Evolutionary conservation across 2,113 vertebrate species (phyloP).

Genomic region (Cavia porcellus): DNA sequence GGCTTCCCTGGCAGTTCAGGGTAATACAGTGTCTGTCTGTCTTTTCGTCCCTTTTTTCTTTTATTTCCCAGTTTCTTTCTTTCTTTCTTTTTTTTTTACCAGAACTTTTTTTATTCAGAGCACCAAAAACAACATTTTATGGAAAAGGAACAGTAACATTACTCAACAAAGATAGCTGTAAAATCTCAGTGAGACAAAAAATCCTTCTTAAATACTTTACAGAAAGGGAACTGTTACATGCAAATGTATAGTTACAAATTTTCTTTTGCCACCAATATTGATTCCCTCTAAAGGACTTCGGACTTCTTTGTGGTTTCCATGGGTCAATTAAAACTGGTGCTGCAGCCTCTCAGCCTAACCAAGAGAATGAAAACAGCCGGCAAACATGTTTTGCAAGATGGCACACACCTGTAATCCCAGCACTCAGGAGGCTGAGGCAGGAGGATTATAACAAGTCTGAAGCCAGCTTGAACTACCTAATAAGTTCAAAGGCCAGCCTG

Average conservation of each 20-base stretch:
- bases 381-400: background rate
- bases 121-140: slow-evolving; percentile 68
- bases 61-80: background rate
- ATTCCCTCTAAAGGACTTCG: slow-evolving; percentile 68
- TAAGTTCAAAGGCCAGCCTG: background rate
- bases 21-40: background rate
- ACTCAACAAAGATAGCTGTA: slow-evolving; percentile 34
- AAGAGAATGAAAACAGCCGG: slow-evolving; percentile 63
- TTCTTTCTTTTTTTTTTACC: background rate
- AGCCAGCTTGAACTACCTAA: background rate
- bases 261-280: slow-evolving; percentile 40
- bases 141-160: slow-evolving; percentile 59
- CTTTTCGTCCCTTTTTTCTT: background rate
- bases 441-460: background rate
- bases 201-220: slow-evolving; percentile 63
- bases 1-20: background rate
- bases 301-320: slow-evolving; percentile 68
- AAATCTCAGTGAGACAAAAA: slow-evolving; percentile 68
- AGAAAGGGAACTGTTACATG: slow-evolving; percentile 54
- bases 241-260: slow-evolving; percentile 37
- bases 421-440: background rate
- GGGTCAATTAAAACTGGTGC: slow-evolving; percentile 36
- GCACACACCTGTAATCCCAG: background rate
- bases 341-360: slow-evolving; percentile 62
- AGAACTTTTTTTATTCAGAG: slow-evolving; percentile 63